Conservation (phyloP, 2,888 invertebrate genomes). For the Zaprionus lineosus region DNA sequence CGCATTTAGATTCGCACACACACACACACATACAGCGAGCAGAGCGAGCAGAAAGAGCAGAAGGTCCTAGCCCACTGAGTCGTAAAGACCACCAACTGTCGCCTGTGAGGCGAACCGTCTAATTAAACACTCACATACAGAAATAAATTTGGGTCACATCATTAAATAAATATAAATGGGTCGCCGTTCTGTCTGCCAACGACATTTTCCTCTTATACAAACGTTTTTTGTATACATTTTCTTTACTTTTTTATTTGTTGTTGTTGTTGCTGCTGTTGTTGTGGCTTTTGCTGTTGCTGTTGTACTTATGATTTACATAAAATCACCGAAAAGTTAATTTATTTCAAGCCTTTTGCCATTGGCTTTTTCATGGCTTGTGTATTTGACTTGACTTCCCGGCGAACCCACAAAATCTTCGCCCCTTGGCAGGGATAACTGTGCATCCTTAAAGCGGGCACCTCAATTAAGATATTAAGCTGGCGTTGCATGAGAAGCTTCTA, state of each 20-base stretch:
- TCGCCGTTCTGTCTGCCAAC: constrained; percentile 50
- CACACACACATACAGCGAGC: too few relatives aligned
- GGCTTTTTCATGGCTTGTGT: constrained; percentile 35
- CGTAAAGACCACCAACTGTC: constrained; percentile 75
- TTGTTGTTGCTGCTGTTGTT: too few relatives aligned
- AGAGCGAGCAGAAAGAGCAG: not conserved
- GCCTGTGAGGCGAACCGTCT: constrained; percentile 66
- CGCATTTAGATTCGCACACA: constrained; percentile 5
- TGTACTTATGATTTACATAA: constrained; percentile 73
- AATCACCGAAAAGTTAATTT: constrained; percentile 77
- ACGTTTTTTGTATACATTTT: constrained; percentile 22
- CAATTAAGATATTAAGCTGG: constrained; percentile 76
- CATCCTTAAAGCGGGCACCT: constrained; percentile 69
- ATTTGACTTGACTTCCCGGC: constrained; percentile 45
- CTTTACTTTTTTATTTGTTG: constrained; percentile 1
- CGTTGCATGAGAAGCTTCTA: constrained; percentile 22
- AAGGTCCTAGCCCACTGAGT: constrained; percentile 40
- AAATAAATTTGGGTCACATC: constrained; percentile 78
- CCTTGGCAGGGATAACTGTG: constrained; percentile 30
- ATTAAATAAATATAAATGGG: constrained; percentile 79
- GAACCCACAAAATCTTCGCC: constrained; percentile 24
- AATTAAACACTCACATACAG: constrained; percentile 75
- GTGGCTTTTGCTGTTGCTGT: constrained; percentile 36
- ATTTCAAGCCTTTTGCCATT: constrained; percentile 70
- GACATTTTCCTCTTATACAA: constrained; percentile 31